Conservation (phyloP, 2,113 vertebrate species). For the Naja naja region DNA sequence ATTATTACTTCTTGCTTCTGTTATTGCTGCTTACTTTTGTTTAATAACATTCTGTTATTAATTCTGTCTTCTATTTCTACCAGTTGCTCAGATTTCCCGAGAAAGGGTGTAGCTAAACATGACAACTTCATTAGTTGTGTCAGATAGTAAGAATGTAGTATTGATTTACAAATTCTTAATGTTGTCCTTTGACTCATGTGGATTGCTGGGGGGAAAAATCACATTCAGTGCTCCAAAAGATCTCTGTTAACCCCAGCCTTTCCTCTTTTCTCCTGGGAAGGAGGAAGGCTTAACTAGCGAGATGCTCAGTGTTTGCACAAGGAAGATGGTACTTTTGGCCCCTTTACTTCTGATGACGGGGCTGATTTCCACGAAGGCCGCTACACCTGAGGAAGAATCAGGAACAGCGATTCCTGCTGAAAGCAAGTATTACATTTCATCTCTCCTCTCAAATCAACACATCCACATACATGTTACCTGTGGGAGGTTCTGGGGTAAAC, state of each 20-base stretch:
- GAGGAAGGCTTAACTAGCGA: slow-evolving; percentile 37
- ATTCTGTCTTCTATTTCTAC: neutral
- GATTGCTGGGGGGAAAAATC: neutral
- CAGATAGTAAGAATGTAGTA: neutral
- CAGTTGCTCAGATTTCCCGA: neutral
- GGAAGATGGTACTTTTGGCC: slow-evolving; percentile 45
- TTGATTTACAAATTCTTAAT: neutral
- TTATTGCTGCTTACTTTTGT: neutral
- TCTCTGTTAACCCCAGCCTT: neutral
- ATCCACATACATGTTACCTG: neutral
- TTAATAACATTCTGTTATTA: neutral
- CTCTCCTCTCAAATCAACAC: neutral
- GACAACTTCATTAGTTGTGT: neutral
- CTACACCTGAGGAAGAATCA: slow-evolving; percentile 71
- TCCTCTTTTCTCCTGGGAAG: slow-evolving; percentile 5
- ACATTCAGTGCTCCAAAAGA: neutral
- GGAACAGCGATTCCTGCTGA: slow-evolving; percentile 91
- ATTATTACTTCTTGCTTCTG: neutral
- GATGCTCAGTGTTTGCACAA: slow-evolving; percentile 55
- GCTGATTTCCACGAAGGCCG: slow-evolving; percentile 63
- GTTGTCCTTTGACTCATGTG: neutral
- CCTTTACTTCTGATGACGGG: slow-evolving; percentile 69
- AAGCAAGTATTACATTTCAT: slow-evolving; percentile 71
- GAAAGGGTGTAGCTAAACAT: neutral
- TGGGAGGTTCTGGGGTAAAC: neutral